Evolutionary conservation across 2,797 vertebrate genomes (phyloP).

Genomic region (Clarias pachynema): DNA sequence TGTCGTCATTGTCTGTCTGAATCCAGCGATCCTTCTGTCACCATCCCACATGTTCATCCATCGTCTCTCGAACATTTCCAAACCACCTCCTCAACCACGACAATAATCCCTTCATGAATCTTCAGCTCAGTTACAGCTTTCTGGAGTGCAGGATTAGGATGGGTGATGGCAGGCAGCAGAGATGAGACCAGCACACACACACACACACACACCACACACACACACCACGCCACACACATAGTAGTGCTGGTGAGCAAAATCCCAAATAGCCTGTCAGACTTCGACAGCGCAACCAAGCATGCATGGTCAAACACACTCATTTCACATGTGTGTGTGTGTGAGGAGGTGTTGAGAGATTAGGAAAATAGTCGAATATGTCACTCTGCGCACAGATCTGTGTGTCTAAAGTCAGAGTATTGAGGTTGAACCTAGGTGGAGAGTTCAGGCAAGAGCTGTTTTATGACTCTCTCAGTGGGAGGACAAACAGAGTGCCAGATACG

Average conservation of each 20-base stretch:
- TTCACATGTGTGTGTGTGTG: slow-evolving; percentile 15
- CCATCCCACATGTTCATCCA: slow-evolving; percentile 55
- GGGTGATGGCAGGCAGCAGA: slow-evolving; percentile 66
- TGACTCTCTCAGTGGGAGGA: slow-evolving; percentile 35
- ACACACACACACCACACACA: slow-evolving; percentile 30
- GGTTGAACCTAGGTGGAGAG: slow-evolving; percentile 48
- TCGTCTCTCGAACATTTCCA: slow-evolving; percentile 61
- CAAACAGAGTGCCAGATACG: slow-evolving; percentile 60
- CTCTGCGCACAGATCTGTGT: background rate
- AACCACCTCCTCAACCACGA: slow-evolving; percentile 53
- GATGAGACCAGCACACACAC: slow-evolving; percentile 45
- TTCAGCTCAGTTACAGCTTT: slow-evolving; percentile 78
- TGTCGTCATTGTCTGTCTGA: background rate
- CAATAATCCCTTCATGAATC: slow-evolving; percentile 75
- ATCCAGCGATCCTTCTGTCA: slow-evolving; percentile 24
- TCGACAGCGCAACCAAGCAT: slow-evolving; percentile 46
- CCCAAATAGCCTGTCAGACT: slow-evolving; percentile 55
- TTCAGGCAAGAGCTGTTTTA: slow-evolving; percentile 25
- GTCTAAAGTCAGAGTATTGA: slow-evolving; percentile 30
- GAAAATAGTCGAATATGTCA: background rate
- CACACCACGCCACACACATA: slow-evolving; percentile 32
- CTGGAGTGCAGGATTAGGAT: slow-evolving; percentile 76
- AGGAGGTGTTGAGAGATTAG: background rate
- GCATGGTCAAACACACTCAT: slow-evolving; percentile 34
- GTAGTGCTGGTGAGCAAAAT: slow-evolving; percentile 50